Percentiles rank a stretch among this genome's conserved stretches.
Conservation (phyloP, 2,113 vertebrate species). For the Melanotaenia duboulayi region DNA sequence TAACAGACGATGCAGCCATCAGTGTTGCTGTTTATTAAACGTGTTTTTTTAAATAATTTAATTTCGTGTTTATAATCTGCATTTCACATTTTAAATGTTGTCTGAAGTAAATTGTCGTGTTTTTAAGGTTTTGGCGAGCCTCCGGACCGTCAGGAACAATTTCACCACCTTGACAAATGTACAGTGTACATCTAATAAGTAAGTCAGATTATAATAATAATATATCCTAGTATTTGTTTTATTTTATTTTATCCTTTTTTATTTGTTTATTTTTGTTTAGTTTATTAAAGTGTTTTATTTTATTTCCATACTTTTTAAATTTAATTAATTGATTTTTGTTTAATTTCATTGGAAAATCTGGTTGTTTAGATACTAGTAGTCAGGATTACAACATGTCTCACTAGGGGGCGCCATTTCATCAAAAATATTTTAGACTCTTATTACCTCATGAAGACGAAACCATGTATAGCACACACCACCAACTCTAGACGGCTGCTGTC, state of each 20-base stretch:
- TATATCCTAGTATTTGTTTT: background rate
- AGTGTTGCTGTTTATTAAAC: too few species aligned
- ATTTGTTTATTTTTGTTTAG: background rate
- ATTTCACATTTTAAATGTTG: background rate
- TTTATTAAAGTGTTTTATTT: background rate
- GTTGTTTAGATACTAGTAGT: background rate
- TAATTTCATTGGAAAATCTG: background rate
- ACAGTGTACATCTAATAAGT: slow-evolving; percentile 91
- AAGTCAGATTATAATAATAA: slow-evolving; percentile 63
- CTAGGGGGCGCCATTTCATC: slow-evolving; percentile 56
- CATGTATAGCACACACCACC: too few species aligned
- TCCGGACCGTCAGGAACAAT: slow-evolving; percentile 95
- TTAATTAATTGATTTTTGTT: background rate
- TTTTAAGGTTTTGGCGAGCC: slow-evolving; percentile 92
- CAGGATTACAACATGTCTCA: slow-evolving; percentile 19
- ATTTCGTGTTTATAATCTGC: background rate
- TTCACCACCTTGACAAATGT: slow-evolving; percentile 94
- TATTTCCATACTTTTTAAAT: too few species aligned
- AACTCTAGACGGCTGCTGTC: too few species aligned
- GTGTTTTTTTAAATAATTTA: too few species aligned
- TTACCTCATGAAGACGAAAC: background rate
- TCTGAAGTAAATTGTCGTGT: background rate
- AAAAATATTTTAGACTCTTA: background rate
- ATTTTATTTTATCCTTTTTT: background rate
- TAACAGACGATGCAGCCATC: too few species aligned